Evolutionary conservation across 1,140 invertebrate species (phyloP).

Genomic region (Lepeophtheirus salmonis): DNA sequence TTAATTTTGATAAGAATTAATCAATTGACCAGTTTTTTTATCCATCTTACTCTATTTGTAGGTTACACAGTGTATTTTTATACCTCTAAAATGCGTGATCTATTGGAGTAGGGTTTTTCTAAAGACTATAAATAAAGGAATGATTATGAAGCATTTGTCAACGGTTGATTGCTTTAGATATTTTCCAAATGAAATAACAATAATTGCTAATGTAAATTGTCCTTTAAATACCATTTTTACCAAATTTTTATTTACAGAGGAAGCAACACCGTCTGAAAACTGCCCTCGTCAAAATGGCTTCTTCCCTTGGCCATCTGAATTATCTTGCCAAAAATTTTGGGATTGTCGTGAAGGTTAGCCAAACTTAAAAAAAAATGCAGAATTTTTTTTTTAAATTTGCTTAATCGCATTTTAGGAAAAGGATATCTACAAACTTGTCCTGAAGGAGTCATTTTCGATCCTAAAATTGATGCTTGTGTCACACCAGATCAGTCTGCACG

Average conservation of each 20-base stretch:
- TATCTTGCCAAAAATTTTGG: slow-evolving; percentile 15
- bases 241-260: slow-evolving; percentile 3
- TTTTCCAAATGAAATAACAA: no score
- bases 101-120: background rate
- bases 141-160: background rate
- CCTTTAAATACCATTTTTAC: no score
- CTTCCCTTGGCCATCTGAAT: slow-evolving; percentile 12
- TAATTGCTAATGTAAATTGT: no score
- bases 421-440: slow-evolving; percentile 10
- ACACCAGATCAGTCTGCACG: slow-evolving; percentile 10
- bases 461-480: slow-evolving; percentile 2
- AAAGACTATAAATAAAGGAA: background rate
- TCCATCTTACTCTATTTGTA: no score
- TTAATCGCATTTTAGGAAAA: background rate
- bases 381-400: background rate
- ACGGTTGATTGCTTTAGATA: background rate
- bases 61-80: no score
- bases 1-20: no score
- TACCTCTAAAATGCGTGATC: background rate
- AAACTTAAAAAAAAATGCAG: background rate
- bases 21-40: no score
- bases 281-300: slow-evolving; percentile 12
- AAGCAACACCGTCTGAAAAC: slow-evolving; percentile 7
- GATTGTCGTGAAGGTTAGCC: slow-evolving; percentile 9
- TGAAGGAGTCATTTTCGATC: slow-evolving; percentile 15